A percentile compares a stretch with the other conserved stretches of the same genome.
Evolutionary conservation across 2,797 vertebrate species (phyloP).

Genomic region (Melanotaenia nigrans): DNA sequence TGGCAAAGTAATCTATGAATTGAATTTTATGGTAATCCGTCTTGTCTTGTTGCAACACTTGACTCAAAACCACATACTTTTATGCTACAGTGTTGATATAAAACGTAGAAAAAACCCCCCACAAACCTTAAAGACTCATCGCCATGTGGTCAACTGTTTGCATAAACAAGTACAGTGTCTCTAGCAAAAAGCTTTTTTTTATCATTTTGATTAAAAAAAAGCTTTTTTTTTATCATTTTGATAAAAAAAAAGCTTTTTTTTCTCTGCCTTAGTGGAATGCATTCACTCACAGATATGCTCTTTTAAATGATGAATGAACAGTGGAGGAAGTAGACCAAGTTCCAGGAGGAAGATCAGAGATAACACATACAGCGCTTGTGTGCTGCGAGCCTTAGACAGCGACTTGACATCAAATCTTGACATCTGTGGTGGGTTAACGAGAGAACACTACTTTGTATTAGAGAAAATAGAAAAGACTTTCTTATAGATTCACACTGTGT

Average conservation of each 20-base stretch:
- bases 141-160: not conserved
- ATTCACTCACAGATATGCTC: slow-evolving; percentile 24
- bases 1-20: not conserved
- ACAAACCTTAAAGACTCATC: too few species aligned
- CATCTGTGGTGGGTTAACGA: slow-evolving; percentile 3
- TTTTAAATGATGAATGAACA: slow-evolving; percentile 67
- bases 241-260: too few species aligned
- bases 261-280: slow-evolving; percentile 11
- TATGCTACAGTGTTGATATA: not conserved
- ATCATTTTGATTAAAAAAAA: too few species aligned
- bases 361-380: slow-evolving; percentile 12
- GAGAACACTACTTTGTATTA: slow-evolving; percentile 6
- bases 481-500: slow-evolving; percentile 25
- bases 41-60: not conserved
- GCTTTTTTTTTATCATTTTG: slow-evolving; percentile 11
- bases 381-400: slow-evolving; percentile 18
- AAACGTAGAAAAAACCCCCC: too few species aligned
- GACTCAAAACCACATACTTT: not conserved
- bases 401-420: slow-evolving; percentile 26
- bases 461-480: slow-evolving; percentile 33
- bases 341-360: slow-evolving; percentile 9
- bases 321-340: slow-evolving; percentile 7
- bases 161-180: not conserved
- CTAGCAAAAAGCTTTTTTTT: not conserved
- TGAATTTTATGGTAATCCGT: not conserved